Base-by-base conservation (phyloP, 2,113 vertebrate species). In the Hemibagrus wyckioides region DNA sequence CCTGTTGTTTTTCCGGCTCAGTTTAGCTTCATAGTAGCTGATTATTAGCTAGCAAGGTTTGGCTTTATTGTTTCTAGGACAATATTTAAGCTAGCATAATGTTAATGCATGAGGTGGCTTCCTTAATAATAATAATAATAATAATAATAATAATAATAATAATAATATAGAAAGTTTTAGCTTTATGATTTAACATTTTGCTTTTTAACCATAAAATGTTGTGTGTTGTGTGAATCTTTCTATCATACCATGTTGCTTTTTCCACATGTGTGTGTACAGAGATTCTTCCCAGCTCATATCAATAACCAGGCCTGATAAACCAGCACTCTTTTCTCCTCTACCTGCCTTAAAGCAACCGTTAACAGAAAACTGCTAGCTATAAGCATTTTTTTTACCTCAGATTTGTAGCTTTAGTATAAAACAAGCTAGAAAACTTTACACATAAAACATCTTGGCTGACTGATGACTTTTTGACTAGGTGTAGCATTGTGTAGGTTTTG, bases 261-360 rank as follows among this genome's bases (percentile, higher is more conserved):
- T 81, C 19, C 33, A 39, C 75, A 41, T n/a, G 19, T 86, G 80
- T 61, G 36, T 30, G 14, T 30, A 41, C 15, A 39, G 33, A 87
- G 11, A 85, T 90, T 86, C 54, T 93, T 94, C 94, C 90, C 94
- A 93, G 91, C 86, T 57, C 36, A 63, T 91, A 84, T 92, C 90
- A 6, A 73, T 86, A n/a, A n/a, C 17, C 39, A 48, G 84, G 5
- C 8, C 52, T 80, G 77, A 80, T 80, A 80, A 80, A 80, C n/a
- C n/a, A 36, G 19, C 52, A 33, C 19, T 23, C 4, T 79, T 28
- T 33, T 33, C 36, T 44, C 33, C 83, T 75, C 23, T 63, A n/a
- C 13, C 69, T 56, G 23, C 67, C 67, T 75, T 85, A 85, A 71
- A 57, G 83, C 52, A 33, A 52, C 44, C 69, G 28, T 33, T 54